A percentile compares a stretch with the other conserved stretches of the same genome.
These are phyloP conservation scores for Heterodera filipjevi DNA, from an alignment of 2,888 invertebrate species.

Conservation along the genomic window DNA sequence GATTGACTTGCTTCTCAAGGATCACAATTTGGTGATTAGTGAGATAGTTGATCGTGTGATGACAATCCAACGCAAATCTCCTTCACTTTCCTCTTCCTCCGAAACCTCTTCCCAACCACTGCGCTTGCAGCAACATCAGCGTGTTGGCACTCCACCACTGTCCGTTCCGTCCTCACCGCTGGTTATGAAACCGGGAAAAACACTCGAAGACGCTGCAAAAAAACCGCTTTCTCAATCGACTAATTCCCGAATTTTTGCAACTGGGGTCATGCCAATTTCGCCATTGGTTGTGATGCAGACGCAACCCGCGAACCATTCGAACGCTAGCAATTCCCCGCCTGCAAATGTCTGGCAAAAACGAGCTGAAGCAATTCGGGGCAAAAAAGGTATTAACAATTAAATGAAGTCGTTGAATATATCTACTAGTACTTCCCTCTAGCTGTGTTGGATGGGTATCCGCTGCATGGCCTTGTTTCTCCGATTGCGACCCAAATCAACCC, in stretches of 20 bases:
- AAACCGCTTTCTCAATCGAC: slow-evolving; percentile 47
- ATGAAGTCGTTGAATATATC: no score
- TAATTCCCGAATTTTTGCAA: slow-evolving; percentile 67
- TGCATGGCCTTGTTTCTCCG: not conserved
- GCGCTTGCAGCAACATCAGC: not conserved
- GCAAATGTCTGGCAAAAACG: slow-evolving; percentile 74
- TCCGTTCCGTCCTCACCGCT: slow-evolving; percentile 10
- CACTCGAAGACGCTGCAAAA: slow-evolving; percentile 15
- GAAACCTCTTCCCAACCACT: slow-evolving; percentile 18
- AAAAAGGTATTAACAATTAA: slow-evolving; percentile 32
- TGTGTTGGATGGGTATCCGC: not conserved
- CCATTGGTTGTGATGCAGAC: not conserved
- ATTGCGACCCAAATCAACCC: not conserved
- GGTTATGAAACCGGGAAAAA: slow-evolving; percentile 10
- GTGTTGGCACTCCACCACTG: not conserved
- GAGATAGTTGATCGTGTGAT: slow-evolving; percentile 54
- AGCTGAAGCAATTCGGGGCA: slow-evolving; percentile 72
- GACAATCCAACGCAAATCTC: slow-evolving; percentile 4
- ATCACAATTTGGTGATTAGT: slow-evolving; percentile 76
- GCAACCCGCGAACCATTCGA: not conserved
- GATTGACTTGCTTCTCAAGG: slow-evolving; percentile 88
- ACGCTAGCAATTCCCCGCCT: slow-evolving; percentile 73
- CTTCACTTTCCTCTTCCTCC: slow-evolving; percentile 21
- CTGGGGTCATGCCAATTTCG: slow-evolving; percentile 70
- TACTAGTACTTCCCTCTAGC: not conserved